Evolutionary conservation across 92 coral and sea anemone species (phyloP), one percentile per base, ranked within the genome.

Genomic region (Epizoanthus fatuus): DNA sequence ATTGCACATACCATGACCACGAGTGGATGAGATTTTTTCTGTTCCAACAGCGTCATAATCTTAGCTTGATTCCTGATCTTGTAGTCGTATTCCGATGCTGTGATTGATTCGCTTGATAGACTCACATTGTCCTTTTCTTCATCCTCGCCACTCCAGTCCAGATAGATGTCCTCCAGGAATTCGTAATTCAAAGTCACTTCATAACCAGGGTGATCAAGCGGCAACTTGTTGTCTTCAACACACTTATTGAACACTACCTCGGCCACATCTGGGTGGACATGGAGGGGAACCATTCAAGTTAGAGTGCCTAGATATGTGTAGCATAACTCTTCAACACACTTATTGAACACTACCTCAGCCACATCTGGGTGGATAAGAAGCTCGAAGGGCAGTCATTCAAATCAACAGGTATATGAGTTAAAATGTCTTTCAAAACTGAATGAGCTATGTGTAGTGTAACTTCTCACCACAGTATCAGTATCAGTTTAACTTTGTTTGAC

Each of bases 161-260:
- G 74, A 64, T 96, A 96, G 10, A 96, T 72, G 73, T 96, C 99
- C 73, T 96, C 99, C 81, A 96, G 87, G 83, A 94, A 95, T 80
- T 96, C 99, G 70, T 93, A 96, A 63, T 93, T 86, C 59, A 96
- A 58, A 0, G 62, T 62, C 29, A 95, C 91, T 72, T 85, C 62
- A 76, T 95, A 95, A 55, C 85, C 83, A 69, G 80, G 91, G 49
- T 92, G 86, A 75, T 96, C 94, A 11, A 83, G 25, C 11, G 89
- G 86, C 39, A 29, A 81, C 44, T 85, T 90, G 45, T 92, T 96
- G 64, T 92, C 98, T 64, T 91, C 92, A 29, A 93, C 91, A 58
- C 95, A 96, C 35, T 88, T 89, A 85, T 93, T 95, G 45, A 96
- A 86, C 39, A 95, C 97, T 10, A 74, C 83, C 76, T 95, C 98